Base-by-base conservation (phyloP, 2,797 vertebrate species). In the Coracias cyanogaster region DNA sequence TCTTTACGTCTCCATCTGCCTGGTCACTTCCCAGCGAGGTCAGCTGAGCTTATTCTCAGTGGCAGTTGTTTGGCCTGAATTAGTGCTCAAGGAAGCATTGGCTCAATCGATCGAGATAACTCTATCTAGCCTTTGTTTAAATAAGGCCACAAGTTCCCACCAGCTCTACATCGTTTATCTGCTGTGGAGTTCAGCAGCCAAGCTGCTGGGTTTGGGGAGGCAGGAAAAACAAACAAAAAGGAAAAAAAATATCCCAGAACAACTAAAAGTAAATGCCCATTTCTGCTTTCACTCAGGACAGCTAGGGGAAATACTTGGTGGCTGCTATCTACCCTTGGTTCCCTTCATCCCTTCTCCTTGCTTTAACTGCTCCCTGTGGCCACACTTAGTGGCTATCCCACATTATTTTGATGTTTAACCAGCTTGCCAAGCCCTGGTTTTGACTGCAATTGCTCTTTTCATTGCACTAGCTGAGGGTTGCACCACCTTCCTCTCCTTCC, bases 21-120 rank as follows among this genome's bases (percentile, higher is more conserved):
- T 60, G 91, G 73, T 94, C 46, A 20, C 43, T 90, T 91, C 80
- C 66, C 57, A 31, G 77, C 0, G 15, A 92, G 70, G 80, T 90
- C 85, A 89, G 51, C 54, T 79, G 51, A 86, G 55, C 58, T 83
- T 83, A 60, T 93, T 96, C 73, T 48, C 77, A 66, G 82, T 49
- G 85, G 73, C 86, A 94, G 51, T 64, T 94, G 67, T 86, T 93
- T 94, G 93, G 48, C 67, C 71, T 89, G 86, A 90, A 90, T 94
- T 86, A 92, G 85, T 25, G 57, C 83, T 92, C 57, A 65, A 82
- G 83, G 90, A 96, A 90, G 60, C 92, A n/a, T 22, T 82, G 88
- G 74, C 71, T 94, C 90, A 86, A 71, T 94, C 15, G 14, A 94
- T 94, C 55, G 49, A 43, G 83, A 86, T 93, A 90, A 73, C 77